Evolutionary conservation across 2,797 vertebrate species (phyloP).

Genomic region (Apodemus agrarius): DNA sequence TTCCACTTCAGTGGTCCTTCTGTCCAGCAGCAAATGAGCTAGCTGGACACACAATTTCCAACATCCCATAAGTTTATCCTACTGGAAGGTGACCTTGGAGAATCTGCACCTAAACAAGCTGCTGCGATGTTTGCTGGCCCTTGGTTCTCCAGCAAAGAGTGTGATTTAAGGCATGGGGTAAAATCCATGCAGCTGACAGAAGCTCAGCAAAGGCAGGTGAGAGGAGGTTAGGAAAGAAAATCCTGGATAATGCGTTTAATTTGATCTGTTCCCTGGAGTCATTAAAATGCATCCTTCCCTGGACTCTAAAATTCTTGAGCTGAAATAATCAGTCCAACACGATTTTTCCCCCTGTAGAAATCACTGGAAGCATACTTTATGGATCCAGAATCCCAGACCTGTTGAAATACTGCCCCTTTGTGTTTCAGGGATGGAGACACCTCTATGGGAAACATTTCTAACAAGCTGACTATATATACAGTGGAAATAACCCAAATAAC

Average conservation of each 20-base stretch:
- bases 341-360: slow-evolving; percentile 55
- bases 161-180: slow-evolving; percentile 27
- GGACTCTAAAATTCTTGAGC: slow-evolving; percentile 81
- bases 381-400: slow-evolving; percentile 22
- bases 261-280: slow-evolving; percentile 80
- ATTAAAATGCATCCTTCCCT: slow-evolving; percentile 81
- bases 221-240: slow-evolving; percentile 79
- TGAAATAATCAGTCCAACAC: slow-evolving; percentile 76
- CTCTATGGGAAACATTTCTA: background rate
- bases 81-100: slow-evolving; percentile 83
- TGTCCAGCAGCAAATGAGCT: background rate
- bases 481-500: background rate
- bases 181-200: slow-evolving; percentile 42
- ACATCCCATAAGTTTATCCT: background rate
- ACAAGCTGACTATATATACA: background rate
- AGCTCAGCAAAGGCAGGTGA: slow-evolving; percentile 65
- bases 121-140: slow-evolving; percentile 7
- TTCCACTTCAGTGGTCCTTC: background rate
- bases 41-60: background rate
- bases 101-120: slow-evolving; percentile 5
- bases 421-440: slow-evolving; percentile 65
- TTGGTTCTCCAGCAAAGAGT: slow-evolving; percentile 35
- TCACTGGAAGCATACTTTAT: slow-evolving; percentile 18
- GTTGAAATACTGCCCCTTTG: slow-evolving; percentile 88
- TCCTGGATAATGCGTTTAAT: slow-evolving; percentile 84